phyloP scores from a whole-genome alignment of 2,888 invertebrate genomes.

The Papilio demoleus region DNA sequence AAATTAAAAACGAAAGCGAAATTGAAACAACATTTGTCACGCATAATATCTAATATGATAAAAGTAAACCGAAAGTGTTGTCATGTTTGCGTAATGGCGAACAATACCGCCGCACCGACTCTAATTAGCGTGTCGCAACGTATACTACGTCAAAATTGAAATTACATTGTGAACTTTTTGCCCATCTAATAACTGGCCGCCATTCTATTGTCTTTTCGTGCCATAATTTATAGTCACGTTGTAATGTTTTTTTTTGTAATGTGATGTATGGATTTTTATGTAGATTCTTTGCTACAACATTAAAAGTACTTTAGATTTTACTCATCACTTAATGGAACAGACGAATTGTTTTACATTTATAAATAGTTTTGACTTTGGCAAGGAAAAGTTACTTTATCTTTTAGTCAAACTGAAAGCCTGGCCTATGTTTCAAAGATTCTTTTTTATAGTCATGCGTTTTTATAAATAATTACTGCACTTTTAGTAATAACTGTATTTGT shows the following conservation, averaged over 20 bases:
- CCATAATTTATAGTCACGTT: constrained; percentile 42
- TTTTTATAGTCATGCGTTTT: too few species aligned
- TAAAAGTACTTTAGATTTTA: constrained; percentile 78
- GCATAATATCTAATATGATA: constrained; percentile 28
- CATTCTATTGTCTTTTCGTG: constrained; percentile 42
- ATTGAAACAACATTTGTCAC: constrained; percentile 7
- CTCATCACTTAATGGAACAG: constrained; percentile 56
- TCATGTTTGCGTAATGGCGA: constrained; percentile 24
- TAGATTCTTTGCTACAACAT: constrained; percentile 73
- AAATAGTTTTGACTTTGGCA: not conserved
- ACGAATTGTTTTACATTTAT: not conserved
- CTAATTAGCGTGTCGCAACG: constrained; percentile 48
- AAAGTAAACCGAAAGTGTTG: constrained; percentile 36
- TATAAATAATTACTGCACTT: not conserved
- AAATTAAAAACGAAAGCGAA: constrained; percentile 29
- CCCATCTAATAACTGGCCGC: constrained; percentile 40
- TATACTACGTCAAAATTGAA: constrained; percentile 61
- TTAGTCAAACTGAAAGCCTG: not conserved
- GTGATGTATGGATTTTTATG: constrained; percentile 56
- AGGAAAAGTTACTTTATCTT: not conserved
- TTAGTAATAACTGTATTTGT: not conserved
- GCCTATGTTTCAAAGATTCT: not conserved
- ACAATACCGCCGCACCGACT: constrained; percentile 36
- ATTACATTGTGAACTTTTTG: constrained; percentile 43
- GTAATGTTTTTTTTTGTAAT: constrained; percentile 49